Evolutionary conservation across 2,888 invertebrate species (phyloP), one percentile per base, ranked within the genome.

Genomic region (Lathronympha strigana): DNA sequence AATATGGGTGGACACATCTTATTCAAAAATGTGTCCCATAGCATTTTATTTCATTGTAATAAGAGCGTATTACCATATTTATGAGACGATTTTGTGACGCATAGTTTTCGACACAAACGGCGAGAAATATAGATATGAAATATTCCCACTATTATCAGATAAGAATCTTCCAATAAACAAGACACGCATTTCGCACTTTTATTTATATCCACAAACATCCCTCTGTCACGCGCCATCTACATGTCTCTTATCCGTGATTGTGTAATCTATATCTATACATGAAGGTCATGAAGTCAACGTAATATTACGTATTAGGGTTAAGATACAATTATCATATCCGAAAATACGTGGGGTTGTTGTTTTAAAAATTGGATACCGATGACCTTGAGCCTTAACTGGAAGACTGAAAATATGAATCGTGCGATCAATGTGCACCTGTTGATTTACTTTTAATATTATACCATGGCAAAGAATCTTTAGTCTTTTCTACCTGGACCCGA

Each of bases 151-250:
- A 8, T n/a, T 54, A 62, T 63, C 50, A 25, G 21, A 13, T 40
- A 13, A 50, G 6, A 50, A 54, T 50, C 40, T 17, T 9, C 31
- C n/a, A 21, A 47, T 47, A 47, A 47, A 11, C 23, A 1, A 8
- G 31, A n/a, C 63, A 63, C 57, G 63, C 40, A 15, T 50, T 28
- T 25, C 43, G 19, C 51, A 63, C 25, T 17, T 17, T 57, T 21
- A 19, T 31, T 53, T n/a, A 45, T 2, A 1, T 45, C 8, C 13
- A 11, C 15, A 40, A 25, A 28, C 57, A 57, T 57, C 31, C 23
- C 43, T n/a, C 19, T 31, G 33, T 25, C 63, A 63, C 63, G 63
- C 51, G 11, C 1, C 1, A 1, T 11, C n/a, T 23, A 17, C 50
- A 17, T 36, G 50, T 3, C 33, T 21, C 31, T 9, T 58, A 19